Conservation (phyloP, 1,140 invertebrate genomes). For the Drosophila persimilis region DNA sequence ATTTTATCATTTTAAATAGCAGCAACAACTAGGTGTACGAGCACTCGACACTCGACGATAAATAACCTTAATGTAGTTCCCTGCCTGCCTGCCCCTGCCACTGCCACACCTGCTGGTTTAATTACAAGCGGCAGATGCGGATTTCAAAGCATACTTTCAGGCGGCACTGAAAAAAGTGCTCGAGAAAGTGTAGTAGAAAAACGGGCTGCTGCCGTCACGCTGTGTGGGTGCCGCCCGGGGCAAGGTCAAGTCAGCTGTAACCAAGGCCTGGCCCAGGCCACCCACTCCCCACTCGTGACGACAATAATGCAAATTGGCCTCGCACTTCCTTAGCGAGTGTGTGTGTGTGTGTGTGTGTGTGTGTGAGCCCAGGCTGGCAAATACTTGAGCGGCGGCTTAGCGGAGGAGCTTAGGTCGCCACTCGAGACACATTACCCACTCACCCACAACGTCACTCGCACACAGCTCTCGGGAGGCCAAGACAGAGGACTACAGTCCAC, state of each 20-base stretch:
- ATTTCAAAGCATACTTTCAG: conserved; percentile 74
- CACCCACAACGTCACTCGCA: conserved; percentile 10
- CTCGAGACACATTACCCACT: conserved; percentile 55
- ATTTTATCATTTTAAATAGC: conserved; percentile 77
- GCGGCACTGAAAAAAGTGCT: conserved; percentile 73
- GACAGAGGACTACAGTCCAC: conserved; percentile 1
- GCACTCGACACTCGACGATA: conserved; percentile 59
- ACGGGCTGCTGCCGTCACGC: conserved; percentile 44
- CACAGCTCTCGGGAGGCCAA: conserved; percentile 1
- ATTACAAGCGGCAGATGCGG: conserved; percentile 54
- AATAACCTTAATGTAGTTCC: conserved; percentile 78
- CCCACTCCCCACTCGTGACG: conserved; percentile 20
- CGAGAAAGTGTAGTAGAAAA: conserved; percentile 77
- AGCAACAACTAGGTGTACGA: conserved; percentile 6
- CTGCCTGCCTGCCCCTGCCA: not conserved
- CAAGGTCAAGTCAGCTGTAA: conserved; percentile 62
- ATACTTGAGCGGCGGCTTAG: conserved; percentile 63
- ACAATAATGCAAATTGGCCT: conserved; percentile 80
- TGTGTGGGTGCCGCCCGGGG: conserved; percentile 12
- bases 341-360: conserved; percentile 10
- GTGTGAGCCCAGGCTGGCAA: conserved; percentile 68
- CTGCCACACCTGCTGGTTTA: conserved; percentile 50
- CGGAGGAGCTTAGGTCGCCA: conserved; percentile 16
- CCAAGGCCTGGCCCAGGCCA: too few relatives aligned
- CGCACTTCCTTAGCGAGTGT: conserved; percentile 9